Base-by-base conservation (phyloP, 2,888 invertebrate genomes). In the Xylocampa areola region DNA sequence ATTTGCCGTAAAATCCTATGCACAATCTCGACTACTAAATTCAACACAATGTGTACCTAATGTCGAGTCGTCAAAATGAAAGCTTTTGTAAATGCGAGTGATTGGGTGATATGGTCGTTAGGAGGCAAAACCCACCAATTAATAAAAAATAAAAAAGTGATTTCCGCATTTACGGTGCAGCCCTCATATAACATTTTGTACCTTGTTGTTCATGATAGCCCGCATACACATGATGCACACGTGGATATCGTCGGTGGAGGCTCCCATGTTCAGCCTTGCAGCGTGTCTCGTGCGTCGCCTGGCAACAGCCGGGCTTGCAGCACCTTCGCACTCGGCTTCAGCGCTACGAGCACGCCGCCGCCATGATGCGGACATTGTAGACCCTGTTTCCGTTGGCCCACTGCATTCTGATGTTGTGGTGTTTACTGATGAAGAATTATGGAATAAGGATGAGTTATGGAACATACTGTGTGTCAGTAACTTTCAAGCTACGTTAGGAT, bases 191-290 rank as follows among this genome's bases (percentile, higher is more conserved):
- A 25, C 8, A 25, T 8, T 5, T 10, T 23, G 2, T 62, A 96
- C 97, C 95, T 99, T 99, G 88, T 99, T 99, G 92, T 99, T 99
- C 99, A 99, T 99, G 84, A 99, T 99, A 77, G 99, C 99, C 55
- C 99, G 95, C 95, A 99, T 96, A 87, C 99, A 99, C 97, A 99
- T 98, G 82, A 99, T 99, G 94, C 99, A 99, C 62, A 99, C 98
- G 92, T 99, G 99, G 82, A 99, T 99, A 87, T 99, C 99, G 88
- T 99, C 99, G 66, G 98, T 98, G 55, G 98, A 97, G 79, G 98
- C 98, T 48, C 98, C 98, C 98, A 98, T 98, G 88, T 98, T 98
- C 69, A 98, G 94, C 77, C 97, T 96, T 44, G 97, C 97, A 27
- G 98, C 97, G 88, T 98, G 98, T 61, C 97, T 95, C 30, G 97